A percentile compares a stretch with the other conserved stretches of the same genome.
phyloP scores from a whole-genome alignment of 2,113 vertebrate species.

The Conger conger region DNA sequence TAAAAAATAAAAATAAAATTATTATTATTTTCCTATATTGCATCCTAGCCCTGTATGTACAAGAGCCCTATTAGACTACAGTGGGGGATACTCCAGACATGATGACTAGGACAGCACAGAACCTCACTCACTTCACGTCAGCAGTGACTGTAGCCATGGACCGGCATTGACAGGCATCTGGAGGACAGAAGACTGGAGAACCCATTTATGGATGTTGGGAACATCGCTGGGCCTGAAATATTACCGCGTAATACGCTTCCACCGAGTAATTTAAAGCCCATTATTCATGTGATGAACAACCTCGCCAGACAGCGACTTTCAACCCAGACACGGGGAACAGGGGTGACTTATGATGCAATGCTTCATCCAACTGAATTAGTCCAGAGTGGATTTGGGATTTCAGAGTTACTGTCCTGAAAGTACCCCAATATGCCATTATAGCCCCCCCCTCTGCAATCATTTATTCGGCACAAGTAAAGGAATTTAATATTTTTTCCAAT shows the following conservation, averaged over 20 bases:
- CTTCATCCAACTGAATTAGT: background rate
- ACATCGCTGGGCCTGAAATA: background rate
- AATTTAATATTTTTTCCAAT: background rate
- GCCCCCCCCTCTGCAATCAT: background rate
- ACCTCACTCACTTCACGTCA: background rate
- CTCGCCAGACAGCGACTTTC: background rate
- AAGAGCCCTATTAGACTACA: too few species aligned
- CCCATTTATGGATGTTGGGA: conserved; percentile 18
- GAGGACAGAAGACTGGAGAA: background rate
- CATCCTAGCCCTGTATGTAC: too few species aligned
- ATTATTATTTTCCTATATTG: too few species aligned
- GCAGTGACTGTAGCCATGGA: background rate
- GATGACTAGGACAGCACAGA: background rate
- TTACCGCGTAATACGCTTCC: background rate
- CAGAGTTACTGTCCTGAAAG: conserved; percentile 2
- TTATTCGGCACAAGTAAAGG: background rate
- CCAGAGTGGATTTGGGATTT: background rate
- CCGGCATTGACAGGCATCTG: conserved; percentile 14
- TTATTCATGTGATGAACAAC: conserved; percentile 8
- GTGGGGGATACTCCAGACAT: background rate
- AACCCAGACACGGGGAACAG: background rate
- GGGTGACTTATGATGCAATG: background rate
- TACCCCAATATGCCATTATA: background rate
- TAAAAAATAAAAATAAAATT: too few species aligned
- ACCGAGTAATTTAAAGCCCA: background rate